Evolutionary conservation across 2,113 vertebrate species (phyloP).

Genomic region (Melanotaenia duboulayi): DNA sequence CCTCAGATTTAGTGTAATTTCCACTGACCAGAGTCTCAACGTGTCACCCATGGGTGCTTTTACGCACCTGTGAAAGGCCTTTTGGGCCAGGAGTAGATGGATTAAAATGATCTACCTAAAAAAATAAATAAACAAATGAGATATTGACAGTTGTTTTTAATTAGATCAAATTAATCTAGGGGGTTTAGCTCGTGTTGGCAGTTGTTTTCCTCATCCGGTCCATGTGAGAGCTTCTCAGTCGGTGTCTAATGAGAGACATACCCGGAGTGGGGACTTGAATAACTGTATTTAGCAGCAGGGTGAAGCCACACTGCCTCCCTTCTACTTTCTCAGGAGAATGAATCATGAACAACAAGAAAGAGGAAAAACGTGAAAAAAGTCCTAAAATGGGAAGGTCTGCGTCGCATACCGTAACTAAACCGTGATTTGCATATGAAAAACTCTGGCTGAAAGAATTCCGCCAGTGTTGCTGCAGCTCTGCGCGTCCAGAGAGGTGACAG

Average conservation of each 20-base stretch:
- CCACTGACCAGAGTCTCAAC: background rate
- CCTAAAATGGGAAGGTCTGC: conserved; percentile 83
- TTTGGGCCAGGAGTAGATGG: background rate
- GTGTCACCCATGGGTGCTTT: conserved; percentile 16
- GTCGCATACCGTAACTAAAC: conserved; percentile 87
- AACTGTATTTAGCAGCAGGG: conserved; percentile 77
- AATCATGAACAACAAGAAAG: conserved; percentile 78
- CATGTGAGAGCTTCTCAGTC: conserved; percentile 50
- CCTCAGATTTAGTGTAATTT: background rate
- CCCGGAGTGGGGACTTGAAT: conserved; percentile 74
- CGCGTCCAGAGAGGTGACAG: conserved; percentile 75
- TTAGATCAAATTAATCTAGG: conserved; percentile 8
- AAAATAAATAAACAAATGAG: background rate
- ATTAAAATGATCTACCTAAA: background rate
- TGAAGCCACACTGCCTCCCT: conserved; percentile 71
- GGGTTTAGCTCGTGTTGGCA: conserved; percentile 17
- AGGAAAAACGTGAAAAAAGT: conserved; percentile 58
- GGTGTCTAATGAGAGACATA: conserved; percentile 74
- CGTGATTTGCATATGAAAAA: conserved; percentile 87
- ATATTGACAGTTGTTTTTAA: background rate
- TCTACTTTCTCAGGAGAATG: conserved; percentile 77
- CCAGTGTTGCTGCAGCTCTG: conserved; percentile 76
- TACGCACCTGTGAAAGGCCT: conserved; percentile 58
- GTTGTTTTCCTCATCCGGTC: conserved; percentile 43
- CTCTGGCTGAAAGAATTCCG: conserved; percentile 79